A percentile compares a stretch with the other conserved stretches of the same genome.
Evolutionary conservation across 1,140 invertebrate species (phyloP).

Genomic region (Magallana gigas): DNA sequence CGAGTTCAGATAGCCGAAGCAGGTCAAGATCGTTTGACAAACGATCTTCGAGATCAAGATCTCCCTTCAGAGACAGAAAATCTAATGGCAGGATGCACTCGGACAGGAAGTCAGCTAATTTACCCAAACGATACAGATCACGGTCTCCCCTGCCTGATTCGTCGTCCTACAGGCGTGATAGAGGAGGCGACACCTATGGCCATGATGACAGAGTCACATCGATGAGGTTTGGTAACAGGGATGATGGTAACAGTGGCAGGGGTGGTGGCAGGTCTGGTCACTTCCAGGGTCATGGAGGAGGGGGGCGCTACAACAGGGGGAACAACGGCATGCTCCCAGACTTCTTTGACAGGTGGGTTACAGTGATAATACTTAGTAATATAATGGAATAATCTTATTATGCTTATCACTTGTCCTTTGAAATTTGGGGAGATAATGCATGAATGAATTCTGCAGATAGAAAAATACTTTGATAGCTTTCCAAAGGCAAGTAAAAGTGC

Average conservation of each 20-base stretch:
- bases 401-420: too few relatives aligned
- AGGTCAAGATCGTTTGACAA: conserved; percentile 26
- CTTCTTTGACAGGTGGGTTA: conserved; percentile 17
- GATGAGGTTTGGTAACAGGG: neutral
- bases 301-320: neutral
- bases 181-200: neutral
- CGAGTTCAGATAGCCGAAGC: neutral
- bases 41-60: neutral
- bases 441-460: too few relatives aligned
- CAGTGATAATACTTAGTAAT: too few relatives aligned
- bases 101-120: neutral
- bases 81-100: neutral
- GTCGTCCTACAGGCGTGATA: neutral
- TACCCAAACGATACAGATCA: neutral
- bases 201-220: neutral
- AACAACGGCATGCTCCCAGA: conserved; percentile 5
- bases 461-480: too few relatives aligned
- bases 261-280: neutral
- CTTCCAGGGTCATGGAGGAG: neutral
- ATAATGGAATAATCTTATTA: too few relatives aligned
- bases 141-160: neutral
- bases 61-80: neutral
- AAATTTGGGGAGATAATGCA: too few relatives aligned
- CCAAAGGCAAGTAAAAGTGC: too few relatives aligned
- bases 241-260: neutral